phyloP scores from a whole-genome alignment of 2,888 invertebrate genomes.

The Cerastoderma edule region DNA sequence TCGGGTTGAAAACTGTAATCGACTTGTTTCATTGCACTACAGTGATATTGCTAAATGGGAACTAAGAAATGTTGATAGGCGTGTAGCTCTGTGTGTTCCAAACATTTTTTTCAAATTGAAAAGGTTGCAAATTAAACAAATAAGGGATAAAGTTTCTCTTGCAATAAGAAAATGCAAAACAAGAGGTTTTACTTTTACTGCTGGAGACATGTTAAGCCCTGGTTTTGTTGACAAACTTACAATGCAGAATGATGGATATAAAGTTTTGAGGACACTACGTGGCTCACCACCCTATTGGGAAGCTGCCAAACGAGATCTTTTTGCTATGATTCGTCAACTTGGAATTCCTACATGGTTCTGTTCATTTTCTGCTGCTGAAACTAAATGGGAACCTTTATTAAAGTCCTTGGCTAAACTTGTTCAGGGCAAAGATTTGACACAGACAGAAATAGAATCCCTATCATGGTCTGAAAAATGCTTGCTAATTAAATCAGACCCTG shows the following conservation, averaged over 20 bases:
- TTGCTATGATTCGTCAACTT: too few relatives aligned
- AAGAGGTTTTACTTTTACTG: background rate
- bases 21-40: background rate
- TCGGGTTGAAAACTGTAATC: background rate
- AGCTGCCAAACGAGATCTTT: background rate
- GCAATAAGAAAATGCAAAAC: background rate
- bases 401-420: too few relatives aligned
- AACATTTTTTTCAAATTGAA: too few relatives aligned
- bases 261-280: background rate
- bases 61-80: background rate
- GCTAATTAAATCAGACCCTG: too few relatives aligned
- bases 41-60: background rate
- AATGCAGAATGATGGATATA: too few relatives aligned
- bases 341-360: too few relatives aligned
- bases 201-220: background rate
- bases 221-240: background rate
- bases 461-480: too few relatives aligned
- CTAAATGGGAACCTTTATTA: too few relatives aligned
- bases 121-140: constrained; percentile 1
- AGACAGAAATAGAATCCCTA: background rate
- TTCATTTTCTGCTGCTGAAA: too few relatives aligned
- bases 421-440: background rate
- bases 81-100: background rate
- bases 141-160: background rate
- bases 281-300: background rate